Conservation (phyloP, 2,888 invertebrate species). For the Harmothoe impar region DNA sequence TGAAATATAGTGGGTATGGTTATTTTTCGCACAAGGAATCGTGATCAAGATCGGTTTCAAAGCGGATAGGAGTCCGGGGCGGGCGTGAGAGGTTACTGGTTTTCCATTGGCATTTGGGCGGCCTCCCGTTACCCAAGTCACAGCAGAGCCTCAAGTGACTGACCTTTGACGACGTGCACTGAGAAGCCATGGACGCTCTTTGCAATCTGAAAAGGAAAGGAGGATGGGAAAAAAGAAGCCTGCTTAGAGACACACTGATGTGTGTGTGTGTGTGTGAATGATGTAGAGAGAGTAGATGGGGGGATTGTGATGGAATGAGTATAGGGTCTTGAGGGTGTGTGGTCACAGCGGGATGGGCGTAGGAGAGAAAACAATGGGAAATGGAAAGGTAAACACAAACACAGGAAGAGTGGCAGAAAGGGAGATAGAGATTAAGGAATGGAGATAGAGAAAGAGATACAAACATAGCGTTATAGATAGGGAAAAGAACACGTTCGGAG, state of each 20-base stretch:
- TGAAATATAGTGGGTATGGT: conserved; percentile 35
- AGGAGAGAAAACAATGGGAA: background rate
- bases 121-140: background rate
- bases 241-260: too few species aligned
- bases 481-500: background rate
- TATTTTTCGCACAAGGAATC: background rate
- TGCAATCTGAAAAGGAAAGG: conserved; percentile 27
- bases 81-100: conserved; percentile 31
- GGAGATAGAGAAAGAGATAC: background rate
- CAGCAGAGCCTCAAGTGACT: background rate
- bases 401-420: background rate
- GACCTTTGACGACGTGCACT: conserved; percentile 1
- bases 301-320: background rate
- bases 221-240: background rate
- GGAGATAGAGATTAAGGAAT: background rate
- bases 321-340: background rate
- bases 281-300: background rate
- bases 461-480: background rate
- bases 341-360: background rate
- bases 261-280: background rate
- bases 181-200: background rate
- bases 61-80: background rate
- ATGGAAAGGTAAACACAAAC: background rate
- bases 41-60: conserved; percentile 18
- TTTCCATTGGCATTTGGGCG: conserved; percentile 22